These are phyloP conservation scores for Buathra laborator DNA, from an alignment of 2,888 invertebrate genomes.

Conservation along the genomic window DNA sequence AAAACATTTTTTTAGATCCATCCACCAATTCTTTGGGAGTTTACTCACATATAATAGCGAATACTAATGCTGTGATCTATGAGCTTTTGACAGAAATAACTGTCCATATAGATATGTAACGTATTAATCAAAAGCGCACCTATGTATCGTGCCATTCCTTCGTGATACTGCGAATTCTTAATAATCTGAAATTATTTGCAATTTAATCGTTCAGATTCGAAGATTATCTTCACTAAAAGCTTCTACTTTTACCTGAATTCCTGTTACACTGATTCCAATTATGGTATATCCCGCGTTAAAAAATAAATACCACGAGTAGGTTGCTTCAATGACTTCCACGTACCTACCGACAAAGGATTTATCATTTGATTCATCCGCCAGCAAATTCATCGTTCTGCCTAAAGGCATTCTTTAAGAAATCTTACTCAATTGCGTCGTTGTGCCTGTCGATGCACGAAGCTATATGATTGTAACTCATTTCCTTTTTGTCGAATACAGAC, in stretches of 20 bases:
- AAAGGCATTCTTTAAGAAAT: neutral
- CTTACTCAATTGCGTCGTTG: conserved; percentile 56
- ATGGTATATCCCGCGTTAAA: neutral
- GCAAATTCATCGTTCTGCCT: neutral
- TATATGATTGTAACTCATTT: conserved; percentile 25
- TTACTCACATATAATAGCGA: neutral
- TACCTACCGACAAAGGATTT: neutral
- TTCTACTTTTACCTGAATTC: neutral
- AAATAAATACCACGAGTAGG: conserved; percentile 10
- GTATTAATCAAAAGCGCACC: neutral
- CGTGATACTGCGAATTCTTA: neutral
- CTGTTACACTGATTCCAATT: neutral
- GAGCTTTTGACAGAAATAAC: neutral
- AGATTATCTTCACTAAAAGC: neutral
- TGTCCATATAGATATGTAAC: neutral
- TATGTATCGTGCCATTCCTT: neutral
- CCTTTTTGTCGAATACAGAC: neutral
- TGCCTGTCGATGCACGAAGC: conserved; percentile 43
- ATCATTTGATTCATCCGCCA: neutral
- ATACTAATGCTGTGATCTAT: neutral
- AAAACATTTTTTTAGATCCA: neutral
- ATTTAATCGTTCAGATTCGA: neutral
- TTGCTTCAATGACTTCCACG: neutral
- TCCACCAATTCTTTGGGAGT: neutral
- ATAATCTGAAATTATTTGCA: neutral